A percentile compares a stretch with the other conserved stretches of the same genome.
phyloP scores from a whole-genome alignment of 2,113 vertebrate species.

The Propithecus coquereli region DNA sequence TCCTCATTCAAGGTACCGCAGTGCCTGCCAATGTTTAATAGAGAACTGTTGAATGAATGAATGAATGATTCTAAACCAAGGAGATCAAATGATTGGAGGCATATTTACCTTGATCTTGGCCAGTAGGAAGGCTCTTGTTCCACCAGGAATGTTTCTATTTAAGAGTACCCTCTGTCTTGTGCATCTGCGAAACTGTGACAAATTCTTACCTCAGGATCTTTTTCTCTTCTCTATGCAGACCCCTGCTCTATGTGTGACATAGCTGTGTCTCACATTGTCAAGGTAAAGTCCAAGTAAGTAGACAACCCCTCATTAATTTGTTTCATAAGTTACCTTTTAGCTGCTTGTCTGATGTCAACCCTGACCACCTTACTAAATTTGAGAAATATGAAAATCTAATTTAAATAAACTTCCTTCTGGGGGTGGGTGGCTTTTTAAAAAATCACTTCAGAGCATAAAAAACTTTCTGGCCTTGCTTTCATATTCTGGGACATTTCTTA shows the following conservation, averaged over 20 bases:
- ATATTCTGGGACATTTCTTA: background rate
- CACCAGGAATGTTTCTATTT: background rate
- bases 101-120: background rate
- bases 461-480: background rate
- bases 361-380: background rate
- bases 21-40: background rate
- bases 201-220: background rate
- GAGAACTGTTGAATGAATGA: background rate
- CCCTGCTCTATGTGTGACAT: background rate
- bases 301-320: background rate
- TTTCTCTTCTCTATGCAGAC: background rate
- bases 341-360: background rate
- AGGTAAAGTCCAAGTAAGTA: background rate
- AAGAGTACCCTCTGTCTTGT: background rate
- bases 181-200: background rate
- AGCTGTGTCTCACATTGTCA: background rate
- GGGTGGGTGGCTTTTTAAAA: background rate
- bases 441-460: conserved; percentile 5
- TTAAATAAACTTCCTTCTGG: conserved; percentile 15
- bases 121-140: background rate
- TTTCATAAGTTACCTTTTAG: background rate
- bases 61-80: background rate
- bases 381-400: background rate
- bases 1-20: background rate
- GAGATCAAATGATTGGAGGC: background rate